Evolutionary conservation across 2,113 vertebrate genomes (phyloP).

Genomic region (Panurus biarmicus): DNA sequence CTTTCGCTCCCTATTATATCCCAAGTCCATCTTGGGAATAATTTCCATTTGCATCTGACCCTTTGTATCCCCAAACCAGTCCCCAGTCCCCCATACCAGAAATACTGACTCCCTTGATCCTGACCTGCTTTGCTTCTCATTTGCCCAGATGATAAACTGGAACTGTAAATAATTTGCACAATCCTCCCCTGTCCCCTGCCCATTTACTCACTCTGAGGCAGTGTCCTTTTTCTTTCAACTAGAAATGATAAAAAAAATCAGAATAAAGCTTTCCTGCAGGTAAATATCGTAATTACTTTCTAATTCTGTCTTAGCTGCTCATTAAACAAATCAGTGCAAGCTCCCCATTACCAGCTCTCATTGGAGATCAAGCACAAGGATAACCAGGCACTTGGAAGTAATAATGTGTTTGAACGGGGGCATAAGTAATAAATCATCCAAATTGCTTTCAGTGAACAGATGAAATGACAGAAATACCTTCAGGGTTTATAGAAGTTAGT

Average conservation of each 20-base stretch:
- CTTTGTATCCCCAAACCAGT: not conserved
- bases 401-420: not conserved
- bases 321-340: not conserved
- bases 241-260: not conserved
- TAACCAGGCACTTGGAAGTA: not conserved
- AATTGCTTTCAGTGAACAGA: not conserved
- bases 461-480: conserved; percentile 5
- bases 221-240: not conserved
- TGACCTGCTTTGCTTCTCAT: not conserved
- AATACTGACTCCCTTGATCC: not conserved
- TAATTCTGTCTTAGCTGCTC: not conserved
- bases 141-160: not conserved
- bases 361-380: not conserved
- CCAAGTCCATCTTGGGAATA: not conserved
- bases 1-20: not conserved
- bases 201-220: not conserved
- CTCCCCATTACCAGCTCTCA: not conserved
- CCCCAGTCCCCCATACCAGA: not conserved
- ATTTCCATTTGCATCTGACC: not conserved
- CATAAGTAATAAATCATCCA: not conserved
- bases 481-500: not conserved
- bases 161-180: not conserved
- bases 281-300: not conserved
- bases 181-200: no score
- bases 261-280: not conserved